phyloP scores from a whole-genome alignment of 1,140 invertebrate species.

The Caenorhabditis briggsae region DNA sequence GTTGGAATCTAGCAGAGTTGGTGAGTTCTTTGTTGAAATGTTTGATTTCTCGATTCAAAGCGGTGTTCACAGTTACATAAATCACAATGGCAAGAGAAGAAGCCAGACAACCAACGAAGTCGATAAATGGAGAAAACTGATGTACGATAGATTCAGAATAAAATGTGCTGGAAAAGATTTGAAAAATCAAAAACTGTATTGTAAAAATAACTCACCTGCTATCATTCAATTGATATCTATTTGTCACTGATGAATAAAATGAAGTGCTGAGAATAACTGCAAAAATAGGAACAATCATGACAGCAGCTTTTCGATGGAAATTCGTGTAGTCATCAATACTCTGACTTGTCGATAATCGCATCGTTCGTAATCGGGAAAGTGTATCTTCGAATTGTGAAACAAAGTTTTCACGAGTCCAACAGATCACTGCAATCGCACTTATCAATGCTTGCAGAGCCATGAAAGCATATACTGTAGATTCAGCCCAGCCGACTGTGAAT shows the following conservation, averaged over 20 bases:
- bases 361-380: conserved; percentile 10
- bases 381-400: conserved; percentile 44
- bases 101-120: conserved; percentile 20
- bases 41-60: conserved; percentile 46
- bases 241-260: conserved; percentile 24
- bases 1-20: conserved; percentile 28
- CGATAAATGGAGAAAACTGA: conserved; percentile 33
- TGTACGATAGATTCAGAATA: conserved; percentile 30
- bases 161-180: conserved; percentile 6
- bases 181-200: background rate
- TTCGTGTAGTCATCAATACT: conserved; percentile 38
- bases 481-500: conserved; percentile 17
- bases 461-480: conserved; percentile 28
- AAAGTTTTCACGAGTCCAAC: conserved; percentile 27
- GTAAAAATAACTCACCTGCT: background rate
- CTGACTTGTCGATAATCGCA: conserved; percentile 28
- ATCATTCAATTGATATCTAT: conserved; percentile 17
- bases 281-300: conserved; percentile 18
- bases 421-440: conserved; percentile 7
- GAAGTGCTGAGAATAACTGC: background rate
- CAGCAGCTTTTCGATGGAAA: conserved; percentile 26
- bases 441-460: background rate
- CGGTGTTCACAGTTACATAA: conserved; percentile 23
- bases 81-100: background rate
- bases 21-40: conserved; percentile 51